These are phyloP conservation scores for Sympetrum striolatum DNA, from an alignment of 2,888 invertebrate species.

Conservation along the genomic window DNA sequence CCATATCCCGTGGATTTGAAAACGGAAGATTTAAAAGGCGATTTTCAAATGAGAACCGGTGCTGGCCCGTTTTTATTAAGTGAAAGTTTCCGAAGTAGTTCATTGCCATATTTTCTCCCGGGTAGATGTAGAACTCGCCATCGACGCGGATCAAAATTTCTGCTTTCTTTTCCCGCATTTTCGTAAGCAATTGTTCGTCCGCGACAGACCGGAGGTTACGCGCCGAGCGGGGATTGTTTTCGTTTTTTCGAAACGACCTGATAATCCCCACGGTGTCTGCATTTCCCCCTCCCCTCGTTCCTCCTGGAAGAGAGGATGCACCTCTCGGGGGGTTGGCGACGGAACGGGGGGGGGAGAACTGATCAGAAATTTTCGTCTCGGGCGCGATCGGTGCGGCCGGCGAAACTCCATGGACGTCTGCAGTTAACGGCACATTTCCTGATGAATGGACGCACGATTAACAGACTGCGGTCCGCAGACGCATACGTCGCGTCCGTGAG, in stretches of 20 bases:
- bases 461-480: too few species aligned
- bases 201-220: background rate
- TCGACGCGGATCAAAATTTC: slow-evolving; percentile 11
- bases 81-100: slow-evolving; percentile 37
- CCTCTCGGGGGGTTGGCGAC: too few species aligned
- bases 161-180: slow-evolving; percentile 6
- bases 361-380: too few species aligned
- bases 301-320: background rate
- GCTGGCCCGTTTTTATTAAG: slow-evolving; percentile 41
- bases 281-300: background rate
- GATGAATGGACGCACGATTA: too few species aligned
- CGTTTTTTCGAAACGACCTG: background rate
- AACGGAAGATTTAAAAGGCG: slow-evolving; percentile 12
- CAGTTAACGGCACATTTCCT: too few species aligned
- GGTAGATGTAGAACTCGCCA: slow-evolving; percentile 24
- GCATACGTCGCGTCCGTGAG: too few species aligned
- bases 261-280: too few species aligned
- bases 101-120: slow-evolving; percentile 41
- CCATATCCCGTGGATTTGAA: background rate
- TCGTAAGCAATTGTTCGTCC: background rate
- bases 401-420: too few species aligned
- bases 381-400: too few species aligned
- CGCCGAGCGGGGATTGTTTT: background rate
- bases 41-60: slow-evolving; percentile 31
- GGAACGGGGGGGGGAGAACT: too few species aligned